Percentiles rank a stretch among this genome's conserved stretches.
phyloP scores from a whole-genome alignment of 2,113 vertebrate species.

The Agapornis roseicollis region DNA sequence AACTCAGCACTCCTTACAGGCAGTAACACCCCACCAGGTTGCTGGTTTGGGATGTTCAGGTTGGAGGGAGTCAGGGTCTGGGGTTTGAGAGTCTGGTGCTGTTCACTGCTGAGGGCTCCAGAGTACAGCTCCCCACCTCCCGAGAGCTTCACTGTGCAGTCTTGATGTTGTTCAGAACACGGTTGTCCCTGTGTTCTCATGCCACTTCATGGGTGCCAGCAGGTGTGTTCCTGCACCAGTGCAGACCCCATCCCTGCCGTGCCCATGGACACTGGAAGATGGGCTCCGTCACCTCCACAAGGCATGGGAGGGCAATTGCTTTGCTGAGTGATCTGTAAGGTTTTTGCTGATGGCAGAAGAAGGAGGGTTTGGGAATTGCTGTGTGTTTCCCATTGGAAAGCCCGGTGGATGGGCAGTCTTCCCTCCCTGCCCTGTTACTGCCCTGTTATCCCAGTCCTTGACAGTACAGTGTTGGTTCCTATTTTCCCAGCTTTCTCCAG shows the following conservation, averaged over 20 bases:
- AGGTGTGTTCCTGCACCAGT: rapidly evolving
- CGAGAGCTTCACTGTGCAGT: neutral
- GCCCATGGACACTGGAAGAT: rapidly evolving
- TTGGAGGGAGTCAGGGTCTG: neutral
- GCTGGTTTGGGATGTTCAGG: neutral
- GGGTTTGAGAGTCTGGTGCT: neutral
- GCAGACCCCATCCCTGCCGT: rapidly evolving
- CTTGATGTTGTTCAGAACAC: neutral
- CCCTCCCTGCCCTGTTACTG: rapidly evolving
- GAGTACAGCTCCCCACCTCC: neutral
- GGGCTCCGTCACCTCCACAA: rapidly evolving
- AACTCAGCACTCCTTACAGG: too few relatives aligned
- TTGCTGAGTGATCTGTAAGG: neutral
- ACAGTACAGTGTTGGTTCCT: neutral
- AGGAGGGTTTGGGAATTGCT: neutral
- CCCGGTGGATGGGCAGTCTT: rapidly evolving
- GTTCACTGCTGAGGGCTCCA: neutral
- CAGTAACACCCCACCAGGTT: neutral
- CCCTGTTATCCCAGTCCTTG: neutral
- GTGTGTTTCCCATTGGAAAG: neutral
- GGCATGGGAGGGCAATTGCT: neutral
- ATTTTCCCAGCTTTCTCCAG: neutral
- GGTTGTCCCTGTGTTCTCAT: neutral
- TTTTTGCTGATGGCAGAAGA: neutral
- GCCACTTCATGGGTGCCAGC: neutral